Conservation (phyloP, 2,113 vertebrate genomes). For the Panthera leo region DNA sequence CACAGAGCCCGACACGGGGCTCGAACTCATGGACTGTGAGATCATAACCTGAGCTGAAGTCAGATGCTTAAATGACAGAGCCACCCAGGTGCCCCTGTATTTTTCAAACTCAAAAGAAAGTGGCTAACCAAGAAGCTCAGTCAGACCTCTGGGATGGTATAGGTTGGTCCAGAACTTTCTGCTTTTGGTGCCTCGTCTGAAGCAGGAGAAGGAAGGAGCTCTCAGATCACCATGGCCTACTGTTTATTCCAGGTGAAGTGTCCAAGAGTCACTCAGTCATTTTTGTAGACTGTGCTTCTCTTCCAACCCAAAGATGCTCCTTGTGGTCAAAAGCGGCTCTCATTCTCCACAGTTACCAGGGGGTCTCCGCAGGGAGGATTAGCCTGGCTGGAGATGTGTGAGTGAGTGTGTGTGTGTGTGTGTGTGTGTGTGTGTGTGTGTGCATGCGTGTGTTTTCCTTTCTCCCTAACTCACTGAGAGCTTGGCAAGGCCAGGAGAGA, state of each 20-base stretch:
- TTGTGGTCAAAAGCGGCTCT: background rate
- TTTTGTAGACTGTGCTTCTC: background rate
- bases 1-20: too few species aligned
- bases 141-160: background rate
- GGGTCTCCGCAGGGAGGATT: background rate
- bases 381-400: background rate
- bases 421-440: background rate
- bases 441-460: slow-evolving; percentile 46
- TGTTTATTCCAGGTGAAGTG: background rate
- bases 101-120: slow-evolving; percentile 53
- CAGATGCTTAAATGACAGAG: too few species aligned
- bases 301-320: background rate
- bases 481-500: slow-evolving; percentile 79
- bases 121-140: background rate
- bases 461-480: slow-evolving; percentile 53
- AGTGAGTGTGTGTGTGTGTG: background rate
- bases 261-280: background rate
- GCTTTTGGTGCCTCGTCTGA: background rate
- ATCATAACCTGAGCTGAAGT: too few species aligned
- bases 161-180: background rate
- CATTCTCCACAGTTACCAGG: background rate
- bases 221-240: background rate
- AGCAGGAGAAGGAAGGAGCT: background rate
- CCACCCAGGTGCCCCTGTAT: background rate
- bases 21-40: too few species aligned